Conservation (phyloP, 2,113 vertebrate genomes). For the Melozone crissalis region DNA sequence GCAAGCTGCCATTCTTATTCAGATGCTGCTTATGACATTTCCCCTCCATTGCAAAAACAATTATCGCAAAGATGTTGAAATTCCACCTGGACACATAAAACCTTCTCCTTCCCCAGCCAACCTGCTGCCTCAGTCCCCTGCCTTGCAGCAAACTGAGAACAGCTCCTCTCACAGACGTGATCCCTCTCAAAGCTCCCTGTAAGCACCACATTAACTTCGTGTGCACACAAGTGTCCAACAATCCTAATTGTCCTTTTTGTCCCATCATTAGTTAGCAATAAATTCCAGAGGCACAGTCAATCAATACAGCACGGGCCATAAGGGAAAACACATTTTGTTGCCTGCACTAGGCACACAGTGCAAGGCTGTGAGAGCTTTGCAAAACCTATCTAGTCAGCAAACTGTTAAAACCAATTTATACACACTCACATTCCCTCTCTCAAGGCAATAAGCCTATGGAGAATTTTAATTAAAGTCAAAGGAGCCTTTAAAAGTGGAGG, state of each 20-base stretch:
- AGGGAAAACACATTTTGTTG: neutral
- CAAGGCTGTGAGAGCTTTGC: neutral
- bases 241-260: neutral
- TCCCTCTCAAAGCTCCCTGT: neutral
- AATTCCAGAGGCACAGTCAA: neutral
- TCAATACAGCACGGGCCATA: neutral
- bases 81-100: neutral
- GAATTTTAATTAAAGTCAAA: slow-evolving; percentile 74
- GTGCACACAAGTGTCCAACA: neutral
- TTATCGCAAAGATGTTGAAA: neutral
- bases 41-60: slow-evolving; percentile 5
- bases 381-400: slow-evolving; percentile 29
- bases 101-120: neutral
- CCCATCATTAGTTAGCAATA: neutral
- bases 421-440: neutral
- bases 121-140: neutral
- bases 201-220: neutral
- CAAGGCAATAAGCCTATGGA: slow-evolving; percentile 53
- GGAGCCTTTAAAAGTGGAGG: slow-evolving; percentile 60
- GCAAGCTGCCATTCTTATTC: neutral
- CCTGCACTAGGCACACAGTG: neutral
- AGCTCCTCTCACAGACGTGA: neutral
- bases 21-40: neutral
- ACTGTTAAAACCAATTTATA: slow-evolving; percentile 65
- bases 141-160: neutral